phyloP scores from a whole-genome alignment of 2,888 invertebrate species.

The Papilio gigon region DNA sequence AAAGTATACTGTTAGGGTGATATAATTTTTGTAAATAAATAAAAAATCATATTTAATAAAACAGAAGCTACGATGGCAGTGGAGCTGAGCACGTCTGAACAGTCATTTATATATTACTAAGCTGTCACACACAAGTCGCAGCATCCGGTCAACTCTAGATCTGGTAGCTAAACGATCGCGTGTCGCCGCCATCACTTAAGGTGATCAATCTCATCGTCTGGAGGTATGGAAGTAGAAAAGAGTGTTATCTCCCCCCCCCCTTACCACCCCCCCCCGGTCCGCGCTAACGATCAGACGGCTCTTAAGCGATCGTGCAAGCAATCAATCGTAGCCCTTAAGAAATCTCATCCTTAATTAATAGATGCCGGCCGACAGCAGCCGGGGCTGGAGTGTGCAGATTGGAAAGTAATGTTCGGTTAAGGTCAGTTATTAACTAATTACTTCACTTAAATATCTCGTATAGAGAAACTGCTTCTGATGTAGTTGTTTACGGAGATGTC shows the following conservation, averaged over 20 bases:
- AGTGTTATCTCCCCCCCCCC: conserved; percentile 19
- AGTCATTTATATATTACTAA: not conserved
- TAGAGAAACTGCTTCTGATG: too few relatives aligned
- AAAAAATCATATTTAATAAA: too few relatives aligned
- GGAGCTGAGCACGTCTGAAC: too few relatives aligned
- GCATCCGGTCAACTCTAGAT: not conserved
- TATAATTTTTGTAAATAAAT: too few relatives aligned
- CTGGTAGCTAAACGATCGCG: conserved; percentile 27
- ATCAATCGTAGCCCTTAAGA: conserved; percentile 30
- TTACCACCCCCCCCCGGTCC: not conserved
- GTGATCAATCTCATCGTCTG: conserved; percentile 32
- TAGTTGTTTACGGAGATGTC: too few relatives aligned
- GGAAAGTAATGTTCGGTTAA: not conserved
- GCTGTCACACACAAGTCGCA: not conserved
- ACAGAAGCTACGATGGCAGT: too few relatives aligned
- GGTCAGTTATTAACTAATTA: not conserved
- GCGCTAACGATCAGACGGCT: conserved; percentile 25
- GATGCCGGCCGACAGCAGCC: not conserved
- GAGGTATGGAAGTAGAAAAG: conserved; percentile 26
- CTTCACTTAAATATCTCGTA: too few relatives aligned
- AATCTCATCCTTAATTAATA: conserved; percentile 30
- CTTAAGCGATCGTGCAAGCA: conserved; percentile 9
- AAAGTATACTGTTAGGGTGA: too few relatives aligned
- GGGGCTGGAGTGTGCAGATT: not conserved
- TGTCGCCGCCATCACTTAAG: conserved; percentile 42